A percentile compares a stretch with the other conserved stretches of the same genome.
phyloP scores from a whole-genome alignment of 2,113 vertebrate genomes.

The Vulpes lagopus region DNA sequence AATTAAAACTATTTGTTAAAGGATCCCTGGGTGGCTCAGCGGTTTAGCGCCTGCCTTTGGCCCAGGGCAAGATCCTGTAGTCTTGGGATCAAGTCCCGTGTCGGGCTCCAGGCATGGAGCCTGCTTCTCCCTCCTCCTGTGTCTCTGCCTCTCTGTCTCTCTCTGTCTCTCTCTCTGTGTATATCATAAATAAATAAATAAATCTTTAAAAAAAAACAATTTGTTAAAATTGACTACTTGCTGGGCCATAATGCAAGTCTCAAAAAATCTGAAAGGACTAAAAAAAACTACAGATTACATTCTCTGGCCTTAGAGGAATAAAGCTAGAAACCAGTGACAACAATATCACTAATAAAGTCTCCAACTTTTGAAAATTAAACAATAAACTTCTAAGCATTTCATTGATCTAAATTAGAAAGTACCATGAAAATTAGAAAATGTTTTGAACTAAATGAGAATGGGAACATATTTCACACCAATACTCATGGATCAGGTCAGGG shows the following conservation, averaged over 20 bases:
- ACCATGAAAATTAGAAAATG: neutral
- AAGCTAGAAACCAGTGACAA: neutral
- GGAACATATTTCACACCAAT: neutral
- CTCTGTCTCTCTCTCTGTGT: too few species aligned
- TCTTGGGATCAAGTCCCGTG: too few species aligned
- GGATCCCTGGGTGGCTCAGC: too few species aligned
- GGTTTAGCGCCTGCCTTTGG: too few species aligned
- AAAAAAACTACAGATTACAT: neutral
- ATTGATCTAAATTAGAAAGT: constrained; percentile 32
- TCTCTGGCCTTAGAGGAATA: neutral
- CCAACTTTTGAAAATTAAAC: neutral
- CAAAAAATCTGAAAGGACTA: neutral
- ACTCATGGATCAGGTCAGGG: neutral
- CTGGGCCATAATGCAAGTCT: neutral
- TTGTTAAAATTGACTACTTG: neutral
- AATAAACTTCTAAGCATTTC: constrained; percentile 5
- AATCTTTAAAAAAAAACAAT: neutral
- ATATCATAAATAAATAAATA: too few species aligned
- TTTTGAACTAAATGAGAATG: constrained; percentile 26
- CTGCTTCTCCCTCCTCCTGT: too few species aligned
- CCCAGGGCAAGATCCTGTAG: too few species aligned
- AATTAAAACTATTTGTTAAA: neutral
- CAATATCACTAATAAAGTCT: neutral
- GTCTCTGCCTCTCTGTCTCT: too few species aligned
- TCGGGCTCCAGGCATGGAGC: too few species aligned